Conservation (phyloP, 2,113 vertebrate genomes). For the Lanius ludovicianus region DNA sequence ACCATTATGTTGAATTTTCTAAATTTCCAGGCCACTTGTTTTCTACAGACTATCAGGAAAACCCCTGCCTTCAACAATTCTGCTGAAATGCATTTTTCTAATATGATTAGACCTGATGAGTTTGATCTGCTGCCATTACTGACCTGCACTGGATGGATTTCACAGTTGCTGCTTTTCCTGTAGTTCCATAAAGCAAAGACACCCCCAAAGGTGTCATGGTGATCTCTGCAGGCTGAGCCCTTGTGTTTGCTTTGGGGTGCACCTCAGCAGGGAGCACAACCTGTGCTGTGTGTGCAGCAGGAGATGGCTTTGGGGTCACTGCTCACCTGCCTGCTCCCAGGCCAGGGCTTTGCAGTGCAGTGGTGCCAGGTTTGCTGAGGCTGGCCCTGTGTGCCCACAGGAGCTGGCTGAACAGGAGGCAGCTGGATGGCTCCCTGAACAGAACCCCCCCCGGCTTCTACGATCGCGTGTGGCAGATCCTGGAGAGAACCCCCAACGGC, state of each 20-base stretch:
- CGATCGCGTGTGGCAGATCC: conserved; percentile 95
- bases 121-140: neutral
- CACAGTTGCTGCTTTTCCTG: neutral
- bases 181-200: neutral
- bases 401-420: conserved; percentile 90
- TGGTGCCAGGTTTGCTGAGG: neutral
- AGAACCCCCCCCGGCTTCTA: conserved; percentile 92
- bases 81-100: neutral
- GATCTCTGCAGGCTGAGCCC: neutral
- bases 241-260: neutral
- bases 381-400: conserved; percentile 58
- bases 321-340: neutral
- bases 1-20: neutral
- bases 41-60: neutral
- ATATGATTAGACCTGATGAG: neutral
- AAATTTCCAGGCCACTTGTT: neutral
- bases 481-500: conserved; percentile 91
- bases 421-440: conserved; percentile 94
- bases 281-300: neutral
- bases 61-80: neutral
- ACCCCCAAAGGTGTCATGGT: neutral
- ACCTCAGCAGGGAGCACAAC: neutral
- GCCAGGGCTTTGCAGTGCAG: neutral
- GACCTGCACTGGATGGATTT: neutral
- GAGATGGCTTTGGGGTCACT: neutral